Evolutionary conservation across 2,888 invertebrate species (phyloP), one percentile per base, ranked within the genome.

Genomic region (Spodoptera exigua): DNA sequence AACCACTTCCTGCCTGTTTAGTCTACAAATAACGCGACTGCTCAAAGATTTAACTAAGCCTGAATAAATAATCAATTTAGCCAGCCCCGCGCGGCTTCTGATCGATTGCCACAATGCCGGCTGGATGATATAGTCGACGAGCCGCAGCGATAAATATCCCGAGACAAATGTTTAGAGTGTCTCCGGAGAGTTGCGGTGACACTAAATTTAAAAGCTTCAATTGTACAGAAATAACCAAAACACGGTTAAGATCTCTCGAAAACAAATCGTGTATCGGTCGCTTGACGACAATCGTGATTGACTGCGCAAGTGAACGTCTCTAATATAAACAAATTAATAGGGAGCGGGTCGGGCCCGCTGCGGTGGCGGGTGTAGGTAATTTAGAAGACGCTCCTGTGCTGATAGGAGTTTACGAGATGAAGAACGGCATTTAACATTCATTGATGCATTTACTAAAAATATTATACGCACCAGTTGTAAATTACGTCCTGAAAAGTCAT

Each of bases 291-390:
- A 91, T 89, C 89, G 88, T 93, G 93, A 94, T 92, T 89, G 93
- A 93, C 91, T 92, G 93, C 93, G 91, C 93, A 92, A 90, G 92
- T 94, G 93, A 93, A 87, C 88, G 86, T 82, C 88, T 90, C 91
- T 93, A 93, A 93, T 93, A 93, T 93, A 93, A 94, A 93, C 93
- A 93, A 93, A 94, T 93, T 94, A 93, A 93, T 92, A 91, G 92
- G 90, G 88, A 85, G 87, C 84, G 82, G 80, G 83, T 80, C 82
- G 79, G 80, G 76, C 80, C 81, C 83, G 80, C 77, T 75, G 80
- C 79, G 74, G 86, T 77, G 81, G 83, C 67, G 77, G 66, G 78
- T 78, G 81, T 89, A 27, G 27, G 27, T 27, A 80, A 87, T 85
- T 89, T 86, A 88, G 76, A 81, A 74, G 80, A 75, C 76, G 77